phyloP scores from a whole-genome alignment of 2,113 vertebrate genomes.

The Triplophysa tibetana region DNA sequence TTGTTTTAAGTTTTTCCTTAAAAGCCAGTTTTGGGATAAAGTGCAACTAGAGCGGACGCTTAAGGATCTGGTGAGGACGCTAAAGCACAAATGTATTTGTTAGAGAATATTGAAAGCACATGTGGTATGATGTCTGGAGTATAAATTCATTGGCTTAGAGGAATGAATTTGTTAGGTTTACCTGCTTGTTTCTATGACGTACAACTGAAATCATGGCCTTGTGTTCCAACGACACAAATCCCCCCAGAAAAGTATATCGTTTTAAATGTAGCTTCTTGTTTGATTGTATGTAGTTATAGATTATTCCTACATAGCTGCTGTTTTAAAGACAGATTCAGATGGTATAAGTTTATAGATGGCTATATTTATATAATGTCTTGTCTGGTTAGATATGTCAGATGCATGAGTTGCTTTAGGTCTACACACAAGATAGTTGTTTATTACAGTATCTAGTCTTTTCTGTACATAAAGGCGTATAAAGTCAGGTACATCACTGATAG shows the following conservation, averaged over 20 bases:
- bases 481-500: constrained; percentile 4
- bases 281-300: constrained; percentile 21
- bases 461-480: constrained; percentile 17
- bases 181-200: constrained; percentile 26
- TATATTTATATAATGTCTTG: constrained; percentile 43
- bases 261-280: constrained; percentile 35
- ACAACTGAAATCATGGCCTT: constrained; percentile 40
- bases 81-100: constrained; percentile 45
- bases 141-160: not conserved
- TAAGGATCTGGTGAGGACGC: not conserved
- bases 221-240: constrained; percentile 42
- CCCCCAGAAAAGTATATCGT: constrained; percentile 6
- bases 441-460: constrained; percentile 17
- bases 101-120: constrained; percentile 44
- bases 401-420: constrained; percentile 20
- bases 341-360: constrained; percentile 18
- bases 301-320: constrained; percentile 32
- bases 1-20: constrained; percentile 10
- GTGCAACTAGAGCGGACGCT: constrained; percentile 1
- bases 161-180: constrained; percentile 11
- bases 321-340: constrained; percentile 15
- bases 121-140: not conserved
- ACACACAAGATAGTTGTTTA: constrained; percentile 3
- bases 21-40: constrained; percentile 8
- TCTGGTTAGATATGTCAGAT: constrained; percentile 32